Evolutionary conservation across 2,113 vertebrate species (phyloP).

Genomic region (Zapornia atra): DNA sequence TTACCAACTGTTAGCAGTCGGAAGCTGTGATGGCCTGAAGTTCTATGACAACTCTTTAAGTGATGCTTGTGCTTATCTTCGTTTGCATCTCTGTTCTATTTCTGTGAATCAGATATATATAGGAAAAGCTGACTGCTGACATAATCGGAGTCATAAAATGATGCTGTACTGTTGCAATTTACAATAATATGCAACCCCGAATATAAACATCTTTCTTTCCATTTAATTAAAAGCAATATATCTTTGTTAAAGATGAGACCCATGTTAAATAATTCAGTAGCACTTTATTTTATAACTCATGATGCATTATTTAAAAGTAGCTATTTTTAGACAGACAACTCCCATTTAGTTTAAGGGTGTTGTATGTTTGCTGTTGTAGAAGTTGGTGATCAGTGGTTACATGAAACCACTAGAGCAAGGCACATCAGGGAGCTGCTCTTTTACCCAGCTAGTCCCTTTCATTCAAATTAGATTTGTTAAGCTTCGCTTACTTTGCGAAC

Average conservation of each 20-base stretch:
- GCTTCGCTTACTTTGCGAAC: conserved; percentile 61
- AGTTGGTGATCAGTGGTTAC: conserved; percentile 70
- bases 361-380: conserved; percentile 71
- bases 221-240: conserved; percentile 68
- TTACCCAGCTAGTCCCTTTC: conserved; percentile 50
- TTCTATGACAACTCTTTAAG: not conserved
- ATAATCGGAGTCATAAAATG: not conserved
- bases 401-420: conserved; percentile 62
- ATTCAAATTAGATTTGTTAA: conserved; percentile 66
- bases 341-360: conserved; percentile 64
- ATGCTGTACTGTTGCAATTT: conserved; percentile 53
- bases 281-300: conserved; percentile 75
- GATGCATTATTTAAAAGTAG: conserved; percentile 81
- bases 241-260: conserved; percentile 77
- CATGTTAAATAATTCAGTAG: conserved; percentile 85
- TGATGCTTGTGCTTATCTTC: conserved; percentile 63
- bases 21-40: not conserved
- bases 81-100: conserved; percentile 68
- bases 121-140: conserved; percentile 68
- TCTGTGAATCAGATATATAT: conserved; percentile 67
- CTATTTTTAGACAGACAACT: conserved; percentile 81
- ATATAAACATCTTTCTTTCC: conserved; percentile 7
- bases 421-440: conserved; percentile 54
- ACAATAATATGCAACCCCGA: not conserved
- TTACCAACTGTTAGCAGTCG: not conserved